A percentile compares a stretch with the other conserved stretches of the same genome.
These are phyloP conservation scores for Macrostomum lignano DNA, from an alignment of 1,140 invertebrate genomes.

Conservation along the genomic window DNA sequence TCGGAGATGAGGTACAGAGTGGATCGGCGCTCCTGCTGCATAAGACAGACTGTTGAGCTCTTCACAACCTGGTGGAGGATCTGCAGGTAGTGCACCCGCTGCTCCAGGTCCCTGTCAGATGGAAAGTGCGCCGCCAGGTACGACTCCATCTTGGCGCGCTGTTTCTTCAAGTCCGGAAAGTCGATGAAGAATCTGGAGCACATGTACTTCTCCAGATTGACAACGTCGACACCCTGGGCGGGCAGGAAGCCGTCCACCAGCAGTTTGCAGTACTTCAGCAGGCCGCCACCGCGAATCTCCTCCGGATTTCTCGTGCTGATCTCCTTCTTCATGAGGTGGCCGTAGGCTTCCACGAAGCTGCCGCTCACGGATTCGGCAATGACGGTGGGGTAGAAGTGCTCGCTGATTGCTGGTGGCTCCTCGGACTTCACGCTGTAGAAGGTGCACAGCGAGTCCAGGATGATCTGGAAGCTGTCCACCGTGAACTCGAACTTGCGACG, in stretches of 20 bases:
- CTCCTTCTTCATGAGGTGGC: conserved; percentile 68
- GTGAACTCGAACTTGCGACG: conserved; percentile 92
- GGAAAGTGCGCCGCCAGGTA: conserved; percentile 41
- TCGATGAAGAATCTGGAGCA: conserved; percentile 99
- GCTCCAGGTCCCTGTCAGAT: too few species aligned
- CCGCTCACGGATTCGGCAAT: conserved; percentile 88
- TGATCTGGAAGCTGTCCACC: conserved; percentile 93
- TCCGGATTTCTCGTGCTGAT: conserved; percentile 78
- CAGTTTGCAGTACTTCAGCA: conserved; percentile 90
- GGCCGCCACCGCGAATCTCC: conserved; percentile 89
- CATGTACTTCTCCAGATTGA: conserved; percentile 84
- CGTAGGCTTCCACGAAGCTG: conserved; percentile 71
- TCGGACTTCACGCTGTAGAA: conserved; percentile 42
- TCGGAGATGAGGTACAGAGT: conserved; percentile 64
- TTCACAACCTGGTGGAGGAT: conserved; percentile 67
- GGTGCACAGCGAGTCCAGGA: conserved; percentile 64
- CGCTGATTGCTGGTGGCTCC: conserved; percentile 46
- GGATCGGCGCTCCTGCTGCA: conserved; percentile 84
- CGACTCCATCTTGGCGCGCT: conserved; percentile 61
- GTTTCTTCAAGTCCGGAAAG: conserved; percentile 68
- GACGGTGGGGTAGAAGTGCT: conserved; percentile 83
- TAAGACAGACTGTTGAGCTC: conserved; percentile 81
- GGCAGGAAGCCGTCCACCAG: conserved; percentile 66
- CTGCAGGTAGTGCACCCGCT: conserved; percentile 74
- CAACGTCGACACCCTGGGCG: conserved; percentile 54